Evolutionary conservation across 2,113 vertebrate species (phyloP).

Genomic region (Labeo catla): DNA sequence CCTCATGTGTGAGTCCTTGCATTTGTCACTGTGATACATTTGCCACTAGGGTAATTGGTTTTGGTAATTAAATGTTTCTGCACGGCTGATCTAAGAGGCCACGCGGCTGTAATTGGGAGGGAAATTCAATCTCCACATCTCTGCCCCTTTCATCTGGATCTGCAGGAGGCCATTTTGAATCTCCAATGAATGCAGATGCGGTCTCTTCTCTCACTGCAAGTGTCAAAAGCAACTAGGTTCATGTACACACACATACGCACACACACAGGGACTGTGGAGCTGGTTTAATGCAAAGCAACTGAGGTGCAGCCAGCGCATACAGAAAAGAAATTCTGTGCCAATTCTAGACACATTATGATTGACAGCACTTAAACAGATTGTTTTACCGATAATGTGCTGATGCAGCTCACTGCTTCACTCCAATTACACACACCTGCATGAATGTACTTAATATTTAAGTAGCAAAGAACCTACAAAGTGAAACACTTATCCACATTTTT

Average conservation of each 20-base stretch:
- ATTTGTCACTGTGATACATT: slow-evolving; percentile 75
- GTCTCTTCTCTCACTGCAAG: slow-evolving; percentile 4
- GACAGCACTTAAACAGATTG: slow-evolving; percentile 67
- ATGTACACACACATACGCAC: slow-evolving; percentile 28
- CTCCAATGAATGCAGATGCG: slow-evolving; percentile 58
- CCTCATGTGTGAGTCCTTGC: slow-evolving; percentile 59
- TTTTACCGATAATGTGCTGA: slow-evolving; percentile 68
- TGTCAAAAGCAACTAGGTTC: slow-evolving; percentile 32
- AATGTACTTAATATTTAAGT: not conserved
- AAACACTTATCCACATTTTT: not conserved
- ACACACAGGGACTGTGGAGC: slow-evolving; percentile 4
- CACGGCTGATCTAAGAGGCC: slow-evolving; percentile 75
- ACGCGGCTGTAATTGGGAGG: slow-evolving; percentile 70
- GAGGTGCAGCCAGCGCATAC: slow-evolving; percentile 41
- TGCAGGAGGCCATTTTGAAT: slow-evolving; percentile 49
- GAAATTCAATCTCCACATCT: slow-evolving; percentile 71
- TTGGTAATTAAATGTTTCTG: slow-evolving; percentile 81
- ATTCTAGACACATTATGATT: slow-evolving; percentile 60
- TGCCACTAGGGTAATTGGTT: slow-evolving; percentile 76
- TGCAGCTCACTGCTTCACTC: slow-evolving; percentile 47
- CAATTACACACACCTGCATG: not conserved
- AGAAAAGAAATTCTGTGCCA: slow-evolving; percentile 56
- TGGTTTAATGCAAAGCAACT: slow-evolving; percentile 53
- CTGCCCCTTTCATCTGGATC: slow-evolving; percentile 11
- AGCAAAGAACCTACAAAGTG: not conserved